Evolutionary conservation across 2,797 vertebrate genomes (phyloP).

Genomic region (Peromyscus eremicus): DNA sequence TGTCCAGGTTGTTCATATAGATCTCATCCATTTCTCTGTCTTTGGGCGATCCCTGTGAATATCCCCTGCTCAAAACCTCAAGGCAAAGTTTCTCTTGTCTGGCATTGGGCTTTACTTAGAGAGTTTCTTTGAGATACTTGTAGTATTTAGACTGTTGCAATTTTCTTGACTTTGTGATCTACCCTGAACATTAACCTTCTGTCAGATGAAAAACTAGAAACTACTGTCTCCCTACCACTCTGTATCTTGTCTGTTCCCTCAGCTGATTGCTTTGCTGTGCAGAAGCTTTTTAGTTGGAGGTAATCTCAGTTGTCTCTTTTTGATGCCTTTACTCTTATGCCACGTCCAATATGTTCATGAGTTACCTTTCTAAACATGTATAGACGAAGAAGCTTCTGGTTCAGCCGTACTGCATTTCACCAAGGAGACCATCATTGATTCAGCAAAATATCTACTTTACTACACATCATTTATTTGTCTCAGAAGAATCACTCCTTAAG

Average conservation of each 20-base stretch:
- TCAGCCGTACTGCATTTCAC: background rate
- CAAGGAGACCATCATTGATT: background rate
- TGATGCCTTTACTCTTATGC: background rate
- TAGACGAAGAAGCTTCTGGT: background rate
- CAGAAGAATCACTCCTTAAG: background rate
- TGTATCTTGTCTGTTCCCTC: background rate
- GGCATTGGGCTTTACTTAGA: background rate
- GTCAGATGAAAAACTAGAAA: background rate
- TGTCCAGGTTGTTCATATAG: too few species aligned
- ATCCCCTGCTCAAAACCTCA: background rate
- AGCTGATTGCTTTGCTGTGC: background rate
- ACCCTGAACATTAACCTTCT: background rate
- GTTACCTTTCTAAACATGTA: background rate
- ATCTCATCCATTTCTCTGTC: too few species aligned
- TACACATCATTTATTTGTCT: background rate
- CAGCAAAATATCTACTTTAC: background rate
- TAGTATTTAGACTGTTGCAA: too few species aligned
- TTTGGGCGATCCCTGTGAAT: background rate
- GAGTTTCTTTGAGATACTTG: background rate
- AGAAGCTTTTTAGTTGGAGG: too few species aligned
- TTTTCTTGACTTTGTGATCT: background rate
- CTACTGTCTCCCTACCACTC: background rate
- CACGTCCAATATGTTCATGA: background rate
- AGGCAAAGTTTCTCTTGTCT: background rate
- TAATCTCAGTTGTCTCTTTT: background rate